Percentiles rank a stretch among this genome's conserved stretches.
These are phyloP conservation scores for Drosophila subpulchrella DNA, from an alignment of 1,140 invertebrate species.

Conservation along the genomic window DNA sequence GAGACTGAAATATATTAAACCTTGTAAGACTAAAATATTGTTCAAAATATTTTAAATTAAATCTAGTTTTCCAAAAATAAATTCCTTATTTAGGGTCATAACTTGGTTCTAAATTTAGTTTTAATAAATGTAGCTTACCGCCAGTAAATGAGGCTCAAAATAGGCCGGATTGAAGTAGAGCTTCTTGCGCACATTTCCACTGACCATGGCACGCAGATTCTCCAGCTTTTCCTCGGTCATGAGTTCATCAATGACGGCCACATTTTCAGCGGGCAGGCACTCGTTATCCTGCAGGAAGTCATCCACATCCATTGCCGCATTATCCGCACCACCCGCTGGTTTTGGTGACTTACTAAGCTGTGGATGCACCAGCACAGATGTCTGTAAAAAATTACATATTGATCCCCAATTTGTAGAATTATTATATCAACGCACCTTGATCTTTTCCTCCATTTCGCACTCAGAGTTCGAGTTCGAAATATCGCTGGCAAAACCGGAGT, in stretches of 20 bases:
- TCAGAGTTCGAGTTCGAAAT: constrained; percentile 84
- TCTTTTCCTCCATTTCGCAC: constrained; percentile 81
- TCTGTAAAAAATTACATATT: constrained; percentile 84
- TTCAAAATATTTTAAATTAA: too few species aligned
- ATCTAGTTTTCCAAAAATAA: too few species aligned
- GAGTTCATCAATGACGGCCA: constrained; percentile 92
- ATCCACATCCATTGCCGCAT: constrained; percentile 36
- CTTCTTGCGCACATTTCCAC: constrained; percentile 89
- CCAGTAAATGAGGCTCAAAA: constrained; percentile 92
- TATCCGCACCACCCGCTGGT: constrained; percentile 32
- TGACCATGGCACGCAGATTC: constrained; percentile 87
- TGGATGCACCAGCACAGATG: constrained; percentile 89
- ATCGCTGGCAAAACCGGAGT: constrained; percentile 84
- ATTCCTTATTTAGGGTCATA: too few species aligned
- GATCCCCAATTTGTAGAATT: background rate
- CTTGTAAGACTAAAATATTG: too few species aligned
- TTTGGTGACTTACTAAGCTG: constrained; percentile 64
- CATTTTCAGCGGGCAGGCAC: constrained; percentile 91
- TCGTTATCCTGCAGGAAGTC: constrained; percentile 85
- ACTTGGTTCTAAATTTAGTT: too few species aligned
- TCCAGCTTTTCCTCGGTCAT: constrained; percentile 88
- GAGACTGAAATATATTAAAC: too few species aligned
- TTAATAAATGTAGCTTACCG: constrained; percentile 86
- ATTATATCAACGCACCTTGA: constrained; percentile 46
- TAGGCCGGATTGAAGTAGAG: constrained; percentile 95